A percentile compares a stretch with the other conserved stretches of the same genome.
phyloP scores from a whole-genome alignment of 1,140 invertebrate genomes.

The Mya arenaria region DNA sequence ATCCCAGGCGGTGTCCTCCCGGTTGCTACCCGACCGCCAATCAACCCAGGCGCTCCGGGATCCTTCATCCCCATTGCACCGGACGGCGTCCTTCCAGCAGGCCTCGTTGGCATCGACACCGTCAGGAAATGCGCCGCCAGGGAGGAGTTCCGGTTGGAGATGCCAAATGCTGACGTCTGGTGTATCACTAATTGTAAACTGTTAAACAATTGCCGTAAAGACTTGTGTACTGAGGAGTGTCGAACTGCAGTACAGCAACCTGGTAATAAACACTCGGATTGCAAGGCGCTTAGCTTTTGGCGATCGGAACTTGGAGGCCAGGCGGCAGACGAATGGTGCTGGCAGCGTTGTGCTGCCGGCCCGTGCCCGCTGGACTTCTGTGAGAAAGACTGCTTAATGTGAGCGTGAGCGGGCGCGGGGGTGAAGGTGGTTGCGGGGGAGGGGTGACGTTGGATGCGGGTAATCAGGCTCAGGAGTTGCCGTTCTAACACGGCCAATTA shows the following conservation, averaged over 20 bases:
- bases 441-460: too few relatives aligned
- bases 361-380: slow-evolving; percentile 26
- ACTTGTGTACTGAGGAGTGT: neutral
- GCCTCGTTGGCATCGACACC: neutral
- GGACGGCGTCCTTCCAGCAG: neutral
- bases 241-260: neutral
- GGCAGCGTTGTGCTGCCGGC: neutral
- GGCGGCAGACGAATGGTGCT: slow-evolving; percentile 30
- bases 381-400: slow-evolving; percentile 10
- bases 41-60: too few relatives aligned
- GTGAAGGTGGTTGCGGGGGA: too few relatives aligned
- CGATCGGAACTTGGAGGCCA: neutral
- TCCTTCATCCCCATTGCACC: neutral
- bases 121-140: neutral
- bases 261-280: neutral
- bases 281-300: slow-evolving; percentile 31
- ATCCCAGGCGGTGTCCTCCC: neutral
- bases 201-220: neutral
- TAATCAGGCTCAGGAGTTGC: too few relatives aligned
- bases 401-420: too few relatives aligned
- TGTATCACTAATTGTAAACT: slow-evolving; percentile 10
- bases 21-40: too few relatives aligned
- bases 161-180: slow-evolving; percentile 6
- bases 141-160: neutral
- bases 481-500: too few relatives aligned